Conservation (phyloP, 2,888 invertebrate species). For the Caenorhabditis imperialis region DNA sequence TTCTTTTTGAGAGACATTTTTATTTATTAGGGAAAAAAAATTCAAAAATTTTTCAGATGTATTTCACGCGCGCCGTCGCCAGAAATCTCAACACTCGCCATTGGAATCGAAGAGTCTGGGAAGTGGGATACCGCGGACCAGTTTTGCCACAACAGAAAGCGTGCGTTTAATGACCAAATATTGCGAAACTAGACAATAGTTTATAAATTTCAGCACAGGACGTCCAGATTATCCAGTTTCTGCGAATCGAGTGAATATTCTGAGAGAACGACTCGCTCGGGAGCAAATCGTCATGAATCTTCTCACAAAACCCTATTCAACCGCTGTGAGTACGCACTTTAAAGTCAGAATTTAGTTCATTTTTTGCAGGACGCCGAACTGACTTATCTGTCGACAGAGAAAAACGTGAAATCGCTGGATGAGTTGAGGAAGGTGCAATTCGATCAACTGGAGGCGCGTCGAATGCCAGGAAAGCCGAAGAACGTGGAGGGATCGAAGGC, state of each 20-base stretch:
- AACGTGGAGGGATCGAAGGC: constrained; percentile 56
- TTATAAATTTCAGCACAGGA: constrained; percentile 75
- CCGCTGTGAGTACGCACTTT: constrained; percentile 54
- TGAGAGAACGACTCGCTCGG: constrained; percentile 66
- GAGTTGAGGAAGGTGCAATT: constrained; percentile 49
- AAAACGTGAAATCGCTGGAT: constrained; percentile 49
- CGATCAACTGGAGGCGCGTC: constrained; percentile 42
- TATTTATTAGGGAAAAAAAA: neutral
- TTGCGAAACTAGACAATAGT: neutral
- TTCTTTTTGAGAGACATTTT: too few species aligned
- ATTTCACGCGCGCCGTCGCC: constrained; percentile 48
- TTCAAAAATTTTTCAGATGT: constrained; percentile 48
- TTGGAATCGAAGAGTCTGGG: constrained; percentile 76
- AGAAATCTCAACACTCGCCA: constrained; percentile 71
- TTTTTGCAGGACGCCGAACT: constrained; percentile 54
- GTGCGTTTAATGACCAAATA: constrained; percentile 57
- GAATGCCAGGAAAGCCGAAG: constrained; percentile 69
- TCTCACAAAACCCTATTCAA: constrained; percentile 72
- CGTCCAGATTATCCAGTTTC: constrained; percentile 69
- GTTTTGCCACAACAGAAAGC: constrained; percentile 72
- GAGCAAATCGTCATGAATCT: constrained; percentile 75
- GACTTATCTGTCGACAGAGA: constrained; percentile 42
- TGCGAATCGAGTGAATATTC: constrained; percentile 55
- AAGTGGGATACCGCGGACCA: constrained; percentile 75
- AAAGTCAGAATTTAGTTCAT: neutral